These are phyloP conservation scores for Montipora capricornis DNA, from an alignment of 64 coral and sea anemone species.

Conservation along the genomic window DNA sequence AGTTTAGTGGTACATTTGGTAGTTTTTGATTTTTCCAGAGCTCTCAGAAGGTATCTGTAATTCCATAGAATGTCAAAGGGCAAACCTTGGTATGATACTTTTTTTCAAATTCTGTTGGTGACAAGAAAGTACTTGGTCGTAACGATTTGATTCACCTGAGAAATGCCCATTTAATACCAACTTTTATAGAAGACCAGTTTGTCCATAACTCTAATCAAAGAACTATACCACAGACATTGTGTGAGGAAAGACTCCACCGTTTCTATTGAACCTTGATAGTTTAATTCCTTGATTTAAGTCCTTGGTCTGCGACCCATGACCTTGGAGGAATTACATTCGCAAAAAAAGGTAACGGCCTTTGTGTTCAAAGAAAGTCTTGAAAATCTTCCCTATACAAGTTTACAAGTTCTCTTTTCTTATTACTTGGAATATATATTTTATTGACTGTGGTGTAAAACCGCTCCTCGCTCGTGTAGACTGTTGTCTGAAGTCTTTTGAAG, in stretches of 20 bases:
- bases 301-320: no score
- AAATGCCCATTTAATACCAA: conserved; percentile 18
- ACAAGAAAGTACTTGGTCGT: not conserved
- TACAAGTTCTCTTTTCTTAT: no score
- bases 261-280: conserved; percentile 20
- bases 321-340: no score
- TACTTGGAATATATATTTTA: no score
- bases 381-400: no score
- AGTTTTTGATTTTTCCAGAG: not conserved
- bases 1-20: not conserved
- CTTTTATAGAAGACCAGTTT: conserved; percentile 11
- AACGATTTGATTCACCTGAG: not conserved
- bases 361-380: no score
- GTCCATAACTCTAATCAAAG: conserved; percentile 13
- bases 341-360: no score
- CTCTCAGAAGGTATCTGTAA: not conserved
- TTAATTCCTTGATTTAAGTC: not conserved
- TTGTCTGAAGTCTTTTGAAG: no score
- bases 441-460: no score
- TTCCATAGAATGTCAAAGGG: not conserved
- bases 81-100: not conserved
- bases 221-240: conserved; percentile 17
- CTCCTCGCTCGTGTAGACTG: no score
- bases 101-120: conserved; percentile 15
- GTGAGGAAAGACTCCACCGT: not conserved